Conservation (phyloP, 2,888 invertebrate genomes). For the Dastarcus helophoroides region DNA sequence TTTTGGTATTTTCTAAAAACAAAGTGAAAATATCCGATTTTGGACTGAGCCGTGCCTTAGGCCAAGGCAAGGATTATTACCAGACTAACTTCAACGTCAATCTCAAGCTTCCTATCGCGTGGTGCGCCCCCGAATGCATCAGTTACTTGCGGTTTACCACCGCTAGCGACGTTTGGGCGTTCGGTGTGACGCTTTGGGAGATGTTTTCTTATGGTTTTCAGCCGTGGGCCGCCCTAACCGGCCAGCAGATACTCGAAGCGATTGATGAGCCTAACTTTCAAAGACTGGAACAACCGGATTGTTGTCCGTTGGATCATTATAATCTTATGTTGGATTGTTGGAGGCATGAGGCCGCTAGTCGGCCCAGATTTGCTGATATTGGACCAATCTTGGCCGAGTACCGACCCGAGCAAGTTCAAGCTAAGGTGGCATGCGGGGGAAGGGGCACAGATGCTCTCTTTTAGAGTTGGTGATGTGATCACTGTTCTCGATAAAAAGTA, state of each 20-base stretch:
- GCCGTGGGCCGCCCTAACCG: conserved; percentile 90
- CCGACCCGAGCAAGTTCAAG: conserved; percentile 87
- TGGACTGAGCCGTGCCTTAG: conserved; percentile 87
- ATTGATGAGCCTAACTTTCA: conserved; percentile 88
- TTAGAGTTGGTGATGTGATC: conserved; percentile 80
- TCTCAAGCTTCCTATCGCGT: conserved; percentile 93
- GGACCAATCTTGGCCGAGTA: conserved; percentile 67
- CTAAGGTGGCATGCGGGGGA: conserved; percentile 46
- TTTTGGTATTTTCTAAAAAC: conserved; percentile 91
- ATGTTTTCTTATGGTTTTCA: conserved; percentile 98
- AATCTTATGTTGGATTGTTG: conserved; percentile 90
- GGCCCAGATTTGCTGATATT: conserved; percentile 86
- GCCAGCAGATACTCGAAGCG: conserved; percentile 84
- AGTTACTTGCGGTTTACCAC: conserved; percentile 92
- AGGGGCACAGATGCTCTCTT: conserved; percentile 60
- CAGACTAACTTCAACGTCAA: conserved; percentile 97
- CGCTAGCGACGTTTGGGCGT: conserved; percentile 97
- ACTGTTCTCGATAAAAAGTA: conserved; percentile 80
- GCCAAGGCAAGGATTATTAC: conserved; percentile 97
- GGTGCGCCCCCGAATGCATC: conserved; percentile 99
- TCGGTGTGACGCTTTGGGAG: conserved; percentile 92
- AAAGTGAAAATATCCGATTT: conserved; percentile 98
- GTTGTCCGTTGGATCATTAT: conserved; percentile 89
- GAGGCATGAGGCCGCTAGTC: conserved; percentile 78
- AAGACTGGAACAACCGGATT: conserved; percentile 85